Evolutionary conservation across 2,797 vertebrate species (phyloP).

Genomic region (Enteromius trimaculatus): DNA sequence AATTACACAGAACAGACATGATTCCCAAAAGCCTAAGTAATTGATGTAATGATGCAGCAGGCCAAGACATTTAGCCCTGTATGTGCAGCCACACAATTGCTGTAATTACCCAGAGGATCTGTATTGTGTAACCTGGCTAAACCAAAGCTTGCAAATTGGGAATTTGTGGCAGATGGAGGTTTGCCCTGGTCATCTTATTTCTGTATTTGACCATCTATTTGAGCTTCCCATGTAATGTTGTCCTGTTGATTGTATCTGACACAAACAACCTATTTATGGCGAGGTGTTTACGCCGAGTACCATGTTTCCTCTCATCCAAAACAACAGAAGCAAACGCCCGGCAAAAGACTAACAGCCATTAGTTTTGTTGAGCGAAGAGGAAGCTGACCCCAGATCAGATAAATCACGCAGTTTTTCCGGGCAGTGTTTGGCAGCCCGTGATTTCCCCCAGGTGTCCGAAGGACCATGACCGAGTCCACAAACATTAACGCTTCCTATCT

Average conservation of each 20-base stretch:
- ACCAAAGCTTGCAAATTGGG: slow-evolving; percentile 35
- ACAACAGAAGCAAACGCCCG: slow-evolving; percentile 12
- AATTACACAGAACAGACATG: slow-evolving; percentile 49
- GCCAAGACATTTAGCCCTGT: slow-evolving; percentile 49
- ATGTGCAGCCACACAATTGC: slow-evolving; percentile 45
- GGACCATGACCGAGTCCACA: slow-evolving; percentile 48
- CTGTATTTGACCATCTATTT: background rate
- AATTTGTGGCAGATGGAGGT: slow-evolving; percentile 29
- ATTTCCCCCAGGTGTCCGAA: slow-evolving; percentile 50
- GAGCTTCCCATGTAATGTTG: background rate
- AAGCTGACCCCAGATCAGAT: slow-evolving; percentile 36
- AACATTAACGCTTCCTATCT: slow-evolving; percentile 53
- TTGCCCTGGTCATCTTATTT: background rate
- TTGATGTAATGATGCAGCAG: slow-evolving; percentile 60
- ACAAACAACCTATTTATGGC: slow-evolving; percentile 7
- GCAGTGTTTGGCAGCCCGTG: slow-evolving; percentile 11
- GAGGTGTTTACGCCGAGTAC: background rate
- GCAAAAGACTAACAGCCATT: background rate
- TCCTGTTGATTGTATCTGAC: slow-evolving; percentile 27
- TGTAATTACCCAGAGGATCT: slow-evolving; percentile 55
- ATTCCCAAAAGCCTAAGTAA: slow-evolving; percentile 44
- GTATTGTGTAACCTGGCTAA: slow-evolving; percentile 41
- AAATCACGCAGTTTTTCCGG: slow-evolving; percentile 17
- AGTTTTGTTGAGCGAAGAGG: slow-evolving; percentile 25
- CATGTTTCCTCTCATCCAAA: slow-evolving; percentile 30